Percentiles rank a stretch among this genome's conserved stretches.
These are phyloP conservation scores for Aythya baeri DNA, from an alignment of 2,113 vertebrate genomes.

Conservation along the genomic window DNA sequence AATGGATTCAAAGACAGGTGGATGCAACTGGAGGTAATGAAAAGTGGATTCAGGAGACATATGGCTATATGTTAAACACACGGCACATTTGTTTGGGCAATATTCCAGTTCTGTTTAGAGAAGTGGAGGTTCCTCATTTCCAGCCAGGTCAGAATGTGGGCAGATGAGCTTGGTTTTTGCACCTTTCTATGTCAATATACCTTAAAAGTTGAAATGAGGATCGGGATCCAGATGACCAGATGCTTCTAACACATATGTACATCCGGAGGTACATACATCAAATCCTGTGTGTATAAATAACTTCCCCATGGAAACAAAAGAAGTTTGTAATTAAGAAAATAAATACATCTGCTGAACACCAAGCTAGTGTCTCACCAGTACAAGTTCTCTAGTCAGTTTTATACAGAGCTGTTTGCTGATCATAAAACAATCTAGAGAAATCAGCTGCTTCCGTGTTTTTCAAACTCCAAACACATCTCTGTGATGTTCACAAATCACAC, in stretches of 20 bases:
- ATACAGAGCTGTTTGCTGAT: neutral
- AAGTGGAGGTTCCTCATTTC: neutral
- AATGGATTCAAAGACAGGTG: neutral
- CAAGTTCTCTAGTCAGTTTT: neutral
- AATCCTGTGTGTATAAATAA: neutral
- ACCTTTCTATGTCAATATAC: neutral
- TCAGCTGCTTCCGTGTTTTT: neutral
- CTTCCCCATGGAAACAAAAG: neutral
- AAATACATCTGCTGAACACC: neutral
- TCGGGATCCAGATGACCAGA: neutral
- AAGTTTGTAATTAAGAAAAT: neutral
- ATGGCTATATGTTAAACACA: neutral
- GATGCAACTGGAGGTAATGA: neutral
- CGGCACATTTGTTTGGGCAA: rapidly evolving
- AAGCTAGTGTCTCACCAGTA: neutral
- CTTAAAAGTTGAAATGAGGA: neutral
- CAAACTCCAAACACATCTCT: neutral
- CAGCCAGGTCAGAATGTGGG: neutral
- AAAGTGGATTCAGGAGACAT: neutral
- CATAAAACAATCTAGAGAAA: neutral
- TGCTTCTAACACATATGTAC: rapidly evolving
- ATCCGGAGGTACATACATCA: neutral
- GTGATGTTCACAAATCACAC: neutral
- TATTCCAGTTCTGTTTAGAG: neutral
- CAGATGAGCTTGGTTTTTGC: neutral